phyloP scores from a whole-genome alignment of 2,797 vertebrate genomes.

The Mormyrops boulengeri region DNA sequence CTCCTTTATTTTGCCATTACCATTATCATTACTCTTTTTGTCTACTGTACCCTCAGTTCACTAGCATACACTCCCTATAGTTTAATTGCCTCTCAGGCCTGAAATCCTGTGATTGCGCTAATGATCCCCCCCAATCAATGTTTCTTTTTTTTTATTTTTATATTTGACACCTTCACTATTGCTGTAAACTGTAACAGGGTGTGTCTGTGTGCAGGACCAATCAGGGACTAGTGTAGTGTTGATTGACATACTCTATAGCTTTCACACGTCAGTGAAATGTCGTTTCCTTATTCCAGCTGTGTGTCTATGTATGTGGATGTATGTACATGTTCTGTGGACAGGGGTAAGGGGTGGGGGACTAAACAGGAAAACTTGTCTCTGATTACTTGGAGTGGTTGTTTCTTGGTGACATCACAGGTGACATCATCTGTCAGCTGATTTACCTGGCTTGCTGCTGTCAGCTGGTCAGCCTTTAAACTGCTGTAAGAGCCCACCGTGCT shows the following conservation, averaged over 20 bases:
- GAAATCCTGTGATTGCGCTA: not conserved
- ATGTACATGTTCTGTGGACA: conserved; percentile 29
- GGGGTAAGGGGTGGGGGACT: not conserved
- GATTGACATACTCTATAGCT: conserved; percentile 43
- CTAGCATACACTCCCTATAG: not conserved
- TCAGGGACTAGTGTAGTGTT: conserved; percentile 40
- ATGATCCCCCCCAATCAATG: not conserved
- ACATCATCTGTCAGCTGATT: not conserved
- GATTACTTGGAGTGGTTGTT: not conserved
- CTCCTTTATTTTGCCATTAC: not conserved
- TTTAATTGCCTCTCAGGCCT: not conserved
- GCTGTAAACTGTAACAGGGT: not conserved
- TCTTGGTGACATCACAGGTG: not conserved
- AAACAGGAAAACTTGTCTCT: not conserved
- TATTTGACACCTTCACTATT: conserved; percentile 2
- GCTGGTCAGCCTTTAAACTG: not conserved
- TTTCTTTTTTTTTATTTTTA: not conserved
- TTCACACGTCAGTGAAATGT: conserved; percentile 44
- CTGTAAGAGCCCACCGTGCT: not conserved
- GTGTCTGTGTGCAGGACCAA: conserved; percentile 43
- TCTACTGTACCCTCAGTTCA: not conserved
- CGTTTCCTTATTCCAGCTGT: conserved; percentile 36
- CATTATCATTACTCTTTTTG: conserved; percentile 1
- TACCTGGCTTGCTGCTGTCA: not conserved
- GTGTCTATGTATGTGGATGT: conserved; percentile 39